Percentiles rank a stretch among this genome's conserved stretches.
These are phyloP conservation scores for Pelodiscus sinensis DNA, from an alignment of 2,113 vertebrate species.

Conservation along the genomic window DNA sequence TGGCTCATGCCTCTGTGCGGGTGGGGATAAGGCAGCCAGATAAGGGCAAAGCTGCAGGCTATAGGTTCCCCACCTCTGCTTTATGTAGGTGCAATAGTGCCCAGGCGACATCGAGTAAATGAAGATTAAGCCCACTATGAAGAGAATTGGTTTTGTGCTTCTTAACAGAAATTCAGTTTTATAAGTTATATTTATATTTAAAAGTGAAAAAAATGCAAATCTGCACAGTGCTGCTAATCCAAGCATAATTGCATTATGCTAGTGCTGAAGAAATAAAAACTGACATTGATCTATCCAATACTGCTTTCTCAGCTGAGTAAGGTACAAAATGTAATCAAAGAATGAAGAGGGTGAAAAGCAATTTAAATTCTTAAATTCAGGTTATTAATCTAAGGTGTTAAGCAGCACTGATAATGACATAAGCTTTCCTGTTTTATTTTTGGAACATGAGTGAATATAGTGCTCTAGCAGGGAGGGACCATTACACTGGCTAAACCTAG, in stretches of 20 bases:
- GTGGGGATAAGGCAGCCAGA: too few relatives aligned
- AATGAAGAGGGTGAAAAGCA: not conserved
- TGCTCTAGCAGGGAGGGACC: not conserved
- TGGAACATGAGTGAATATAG: not conserved
- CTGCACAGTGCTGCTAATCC: not conserved
- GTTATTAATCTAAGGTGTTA: not conserved
- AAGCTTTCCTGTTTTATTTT: not conserved
- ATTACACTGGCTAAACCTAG: not conserved
- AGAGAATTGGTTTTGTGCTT: not conserved
- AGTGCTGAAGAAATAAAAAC: not conserved
- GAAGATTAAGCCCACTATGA: not conserved
- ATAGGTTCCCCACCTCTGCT: too few relatives aligned
- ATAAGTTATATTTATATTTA: too few relatives aligned
- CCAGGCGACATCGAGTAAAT: not conserved
- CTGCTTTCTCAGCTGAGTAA: not conserved
- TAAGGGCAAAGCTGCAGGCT: too few relatives aligned
- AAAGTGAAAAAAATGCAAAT: not conserved
- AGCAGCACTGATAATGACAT: not conserved
- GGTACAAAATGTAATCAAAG: not conserved
- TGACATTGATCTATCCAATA: not conserved
- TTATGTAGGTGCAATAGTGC: not conserved
- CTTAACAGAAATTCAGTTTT: not conserved
- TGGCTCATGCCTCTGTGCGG: too few relatives aligned
- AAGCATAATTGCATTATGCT: not conserved
- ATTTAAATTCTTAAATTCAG: not conserved